Conservation (phyloP, 2,888 invertebrate species). For the Cryptosula pallasiana region DNA sequence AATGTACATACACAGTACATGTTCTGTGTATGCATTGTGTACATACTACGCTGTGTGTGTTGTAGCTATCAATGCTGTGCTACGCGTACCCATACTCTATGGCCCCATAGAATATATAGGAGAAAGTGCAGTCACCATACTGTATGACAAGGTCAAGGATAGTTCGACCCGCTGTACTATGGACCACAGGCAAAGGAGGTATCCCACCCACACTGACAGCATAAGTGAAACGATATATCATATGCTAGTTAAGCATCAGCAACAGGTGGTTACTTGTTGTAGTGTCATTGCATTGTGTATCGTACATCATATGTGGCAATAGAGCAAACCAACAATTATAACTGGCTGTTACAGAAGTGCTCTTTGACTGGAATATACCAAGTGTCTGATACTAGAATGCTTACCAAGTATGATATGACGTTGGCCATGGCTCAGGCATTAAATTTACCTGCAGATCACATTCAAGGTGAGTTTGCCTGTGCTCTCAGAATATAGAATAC, state of each 20-base stretch:
- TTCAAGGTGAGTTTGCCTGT: constrained; percentile 34
- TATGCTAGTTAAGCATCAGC: constrained; percentile 38
- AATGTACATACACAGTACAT: too few relatives aligned
- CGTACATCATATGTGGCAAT: too few relatives aligned
- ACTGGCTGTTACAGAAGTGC: constrained; percentile 39
- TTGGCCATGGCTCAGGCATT: constrained; percentile 54
- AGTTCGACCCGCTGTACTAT: constrained; percentile 36
- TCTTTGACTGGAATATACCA: constrained; percentile 55
- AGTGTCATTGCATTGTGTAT: too few relatives aligned
- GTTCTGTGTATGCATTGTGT: too few relatives aligned
- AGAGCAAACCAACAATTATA: too few relatives aligned
- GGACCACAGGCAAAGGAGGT: constrained; percentile 55
- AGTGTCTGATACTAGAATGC: constrained; percentile 55
- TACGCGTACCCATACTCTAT: constrained; percentile 58
- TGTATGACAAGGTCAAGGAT: constrained; percentile 46
- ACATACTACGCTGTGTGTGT: not conserved
- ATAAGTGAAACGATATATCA: constrained; percentile 52
- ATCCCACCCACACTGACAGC: constrained; percentile 55
- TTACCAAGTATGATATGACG: constrained; percentile 58
- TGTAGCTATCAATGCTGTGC: constrained; percentile 42
- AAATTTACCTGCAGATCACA: constrained; percentile 48
- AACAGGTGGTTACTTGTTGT: too few relatives aligned
- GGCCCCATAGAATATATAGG: constrained; percentile 54
- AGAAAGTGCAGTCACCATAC: constrained; percentile 56
- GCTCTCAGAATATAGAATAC: not conserved